Conservation (phyloP, 1,140 invertebrate genomes). For the Trachelipus rathkii region DNA sequence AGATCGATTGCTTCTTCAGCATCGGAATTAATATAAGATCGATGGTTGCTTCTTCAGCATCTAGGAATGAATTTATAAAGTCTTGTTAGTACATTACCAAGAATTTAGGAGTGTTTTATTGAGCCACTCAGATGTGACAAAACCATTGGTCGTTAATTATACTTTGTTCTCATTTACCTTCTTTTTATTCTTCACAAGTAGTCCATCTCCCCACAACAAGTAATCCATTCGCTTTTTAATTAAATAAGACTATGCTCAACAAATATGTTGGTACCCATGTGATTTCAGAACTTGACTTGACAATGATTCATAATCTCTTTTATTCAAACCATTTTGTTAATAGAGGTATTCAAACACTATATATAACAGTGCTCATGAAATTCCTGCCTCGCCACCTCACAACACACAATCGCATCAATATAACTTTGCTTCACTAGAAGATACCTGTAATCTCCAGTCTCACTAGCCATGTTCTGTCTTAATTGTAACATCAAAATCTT, state of each 20-base stretch:
- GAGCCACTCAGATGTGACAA: not conserved
- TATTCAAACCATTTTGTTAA: conserved; percentile 20
- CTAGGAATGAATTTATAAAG: no score
- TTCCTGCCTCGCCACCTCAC: conserved; percentile 25
- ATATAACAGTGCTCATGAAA: conserved; percentile 11
- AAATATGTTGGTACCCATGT: conserved; percentile 18
- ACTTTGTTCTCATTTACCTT: not conserved
- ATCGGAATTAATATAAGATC: conserved; percentile 32
- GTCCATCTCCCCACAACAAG: conserved; percentile 13
- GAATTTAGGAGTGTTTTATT: not conserved
- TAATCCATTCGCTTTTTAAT: not conserved
- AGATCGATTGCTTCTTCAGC: conserved; percentile 28
- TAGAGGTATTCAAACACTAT: conserved; percentile 21
- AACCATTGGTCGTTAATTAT: conserved; percentile 12
- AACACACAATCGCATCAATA: conserved; percentile 25
- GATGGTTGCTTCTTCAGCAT: no score
- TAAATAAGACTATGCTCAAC: conserved; percentile 23
- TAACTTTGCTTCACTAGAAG: conserved; percentile 23
- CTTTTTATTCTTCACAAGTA: not conserved
- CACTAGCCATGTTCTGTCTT: conserved; percentile 24
- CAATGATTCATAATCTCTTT: conserved; percentile 23
- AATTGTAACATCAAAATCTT: conserved; percentile 29
- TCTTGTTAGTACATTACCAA: conserved; percentile 22
- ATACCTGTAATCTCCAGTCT: conserved; percentile 18
- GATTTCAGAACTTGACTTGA: conserved; percentile 17